Conservation (phyloP, 2,797 vertebrate genomes). For the Sebastes flavidus region DNA sequence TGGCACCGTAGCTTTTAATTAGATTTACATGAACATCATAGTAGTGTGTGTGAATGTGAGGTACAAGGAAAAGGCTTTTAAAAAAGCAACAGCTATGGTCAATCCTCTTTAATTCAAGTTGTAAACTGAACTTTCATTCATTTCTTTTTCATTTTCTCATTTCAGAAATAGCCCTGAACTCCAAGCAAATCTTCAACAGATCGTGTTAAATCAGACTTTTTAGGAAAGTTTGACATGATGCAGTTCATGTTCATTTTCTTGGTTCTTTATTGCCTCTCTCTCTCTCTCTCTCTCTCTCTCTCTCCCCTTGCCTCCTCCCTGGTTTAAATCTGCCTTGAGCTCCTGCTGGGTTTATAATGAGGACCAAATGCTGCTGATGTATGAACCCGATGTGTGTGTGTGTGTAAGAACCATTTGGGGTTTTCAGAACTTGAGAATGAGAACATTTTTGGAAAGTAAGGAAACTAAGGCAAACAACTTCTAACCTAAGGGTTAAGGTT, state of each 20-base stretch:
- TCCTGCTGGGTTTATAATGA: conserved; percentile 44
- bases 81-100: background rate
- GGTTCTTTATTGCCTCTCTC: too few relatives aligned
- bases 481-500: background rate
- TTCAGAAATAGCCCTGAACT: background rate
- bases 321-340: background rate
- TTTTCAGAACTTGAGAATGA: background rate
- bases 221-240: background rate
- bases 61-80: background rate
- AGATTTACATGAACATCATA: background rate
- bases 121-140: background rate
- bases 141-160: background rate
- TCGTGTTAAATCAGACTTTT: background rate
- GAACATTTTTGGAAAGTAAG: background rate
- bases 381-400: background rate
- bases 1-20: background rate
- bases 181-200: background rate
- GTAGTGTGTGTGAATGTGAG: background rate
- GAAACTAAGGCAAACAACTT: background rate
- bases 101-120: background rate
- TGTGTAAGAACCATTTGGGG: background rate
- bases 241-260: background rate
- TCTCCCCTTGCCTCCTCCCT: background rate
- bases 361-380: conserved; percentile 3
- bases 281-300: background rate